These are phyloP conservation scores for Pogonus chalceus DNA, from an alignment of 1,140 invertebrate species.

Conservation along the genomic window DNA sequence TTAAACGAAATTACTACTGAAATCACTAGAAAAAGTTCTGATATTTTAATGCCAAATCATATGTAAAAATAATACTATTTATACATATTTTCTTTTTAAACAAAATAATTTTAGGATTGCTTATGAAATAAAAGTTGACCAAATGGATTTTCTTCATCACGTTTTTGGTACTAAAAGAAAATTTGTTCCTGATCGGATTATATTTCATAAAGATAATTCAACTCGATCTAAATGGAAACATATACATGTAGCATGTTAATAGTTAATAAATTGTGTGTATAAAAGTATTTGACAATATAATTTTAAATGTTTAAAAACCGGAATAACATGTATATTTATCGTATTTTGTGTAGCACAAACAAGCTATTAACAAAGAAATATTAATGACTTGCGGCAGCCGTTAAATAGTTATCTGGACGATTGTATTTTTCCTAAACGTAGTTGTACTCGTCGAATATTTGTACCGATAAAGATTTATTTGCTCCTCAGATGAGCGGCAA, in stretches of 20 bases:
- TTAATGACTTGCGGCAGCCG: background rate
- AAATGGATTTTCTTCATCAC: constrained; percentile 36
- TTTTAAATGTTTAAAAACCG: constrained; percentile 19
- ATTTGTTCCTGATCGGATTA: constrained; percentile 33
- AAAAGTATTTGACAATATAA: no score
- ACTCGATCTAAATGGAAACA: constrained; percentile 21
- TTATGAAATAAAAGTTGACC: constrained; percentile 32
- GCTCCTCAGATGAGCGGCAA: background rate
- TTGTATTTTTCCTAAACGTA: background rate
- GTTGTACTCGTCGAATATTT: background rate
- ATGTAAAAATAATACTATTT: constrained; percentile 12
- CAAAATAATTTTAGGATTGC: constrained; percentile 28
- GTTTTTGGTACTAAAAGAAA: constrained; percentile 22
- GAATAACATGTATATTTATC: constrained; percentile 3
- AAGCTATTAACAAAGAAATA: background rate
- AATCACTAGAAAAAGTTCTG: constrained; percentile 11
- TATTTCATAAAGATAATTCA: constrained; percentile 19
- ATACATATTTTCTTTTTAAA: constrained; percentile 5
- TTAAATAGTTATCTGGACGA: background rate
- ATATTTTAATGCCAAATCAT: constrained; percentile 16
- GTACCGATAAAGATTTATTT: background rate
- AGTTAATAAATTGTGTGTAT: no score
- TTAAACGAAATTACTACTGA: constrained; percentile 15
- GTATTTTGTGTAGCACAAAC: background rate
- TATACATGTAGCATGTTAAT: constrained; percentile 22